Conservation (phyloP, 2,888 invertebrate species). For the Nephrotoma appendiculata region DNA sequence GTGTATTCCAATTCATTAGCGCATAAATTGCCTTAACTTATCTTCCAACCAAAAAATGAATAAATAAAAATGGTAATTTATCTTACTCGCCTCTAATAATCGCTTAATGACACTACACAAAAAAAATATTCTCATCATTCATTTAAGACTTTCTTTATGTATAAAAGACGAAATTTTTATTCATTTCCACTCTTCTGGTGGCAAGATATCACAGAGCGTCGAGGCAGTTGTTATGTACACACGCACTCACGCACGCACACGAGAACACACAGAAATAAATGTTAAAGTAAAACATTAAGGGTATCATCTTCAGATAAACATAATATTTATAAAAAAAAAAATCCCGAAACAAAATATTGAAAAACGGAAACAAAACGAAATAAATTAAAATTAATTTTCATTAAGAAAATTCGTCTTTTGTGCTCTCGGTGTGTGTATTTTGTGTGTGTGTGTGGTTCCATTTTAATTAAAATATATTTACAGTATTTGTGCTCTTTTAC, state of each 20-base stretch:
- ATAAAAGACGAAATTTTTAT: neutral
- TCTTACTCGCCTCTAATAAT: neutral
- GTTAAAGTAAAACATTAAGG: neutral
- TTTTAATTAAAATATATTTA: neutral
- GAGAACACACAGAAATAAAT: neutral
- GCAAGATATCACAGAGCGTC: neutral
- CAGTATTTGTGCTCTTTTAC: neutral
- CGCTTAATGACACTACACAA: neutral
- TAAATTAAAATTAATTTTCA: neutral
- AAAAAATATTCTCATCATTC: neutral
- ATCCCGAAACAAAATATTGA: neutral
- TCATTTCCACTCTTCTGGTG: neutral
- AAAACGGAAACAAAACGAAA: neutral
- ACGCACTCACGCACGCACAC: neutral
- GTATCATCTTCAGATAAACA: neutral
- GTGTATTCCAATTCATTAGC: neutral
- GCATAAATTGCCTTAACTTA: neutral
- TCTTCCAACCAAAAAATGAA: neutral
- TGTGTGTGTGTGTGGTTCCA: neutral
- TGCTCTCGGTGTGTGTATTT: neutral
- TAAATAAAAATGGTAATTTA: neutral
- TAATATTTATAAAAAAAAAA: neutral
- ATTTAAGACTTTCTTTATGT: neutral
- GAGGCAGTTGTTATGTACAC: neutral
- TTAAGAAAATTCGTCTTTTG: neutral